A percentile compares a stretch with the other conserved stretches of the same genome.
Conservation (phyloP, 2,888 invertebrate genomes). For the Xylota segnis region DNA sequence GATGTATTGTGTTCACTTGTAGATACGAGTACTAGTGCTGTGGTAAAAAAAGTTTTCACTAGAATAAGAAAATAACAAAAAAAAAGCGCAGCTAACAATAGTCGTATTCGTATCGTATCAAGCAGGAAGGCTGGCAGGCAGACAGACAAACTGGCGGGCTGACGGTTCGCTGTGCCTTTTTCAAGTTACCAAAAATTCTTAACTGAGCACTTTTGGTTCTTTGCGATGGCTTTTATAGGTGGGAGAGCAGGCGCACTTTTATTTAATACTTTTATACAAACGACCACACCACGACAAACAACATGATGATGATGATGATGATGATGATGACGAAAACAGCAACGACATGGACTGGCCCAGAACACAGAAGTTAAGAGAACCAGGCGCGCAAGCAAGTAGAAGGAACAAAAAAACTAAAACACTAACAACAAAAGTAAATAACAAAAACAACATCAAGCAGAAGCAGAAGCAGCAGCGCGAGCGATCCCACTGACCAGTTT, state of each 20-base stretch:
- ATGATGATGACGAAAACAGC: slow-evolving; percentile 65
- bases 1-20: slow-evolving; percentile 27
- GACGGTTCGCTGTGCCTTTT: slow-evolving; percentile 70
- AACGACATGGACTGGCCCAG: slow-evolving; percentile 47
- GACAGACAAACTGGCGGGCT: slow-evolving; percentile 43
- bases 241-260: slow-evolving; percentile 72
- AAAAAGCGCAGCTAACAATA: slow-evolving; percentile 53
- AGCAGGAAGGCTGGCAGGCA: slow-evolving; percentile 38
- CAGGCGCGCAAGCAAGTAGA: neutral
- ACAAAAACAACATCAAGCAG: slow-evolving; percentile 22
- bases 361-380: slow-evolving; percentile 70
- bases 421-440: slow-evolving; percentile 24
- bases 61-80: too few relatives aligned
- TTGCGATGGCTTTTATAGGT: slow-evolving; percentile 79
- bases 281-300: slow-evolving; percentile 54
- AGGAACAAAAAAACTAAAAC: slow-evolving; percentile 28
- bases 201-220: slow-evolving; percentile 78
- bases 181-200: slow-evolving; percentile 78
- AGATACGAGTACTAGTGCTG: slow-evolving; percentile 31
- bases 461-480: slow-evolving; percentile 17
- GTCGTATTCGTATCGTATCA: slow-evolving; percentile 35
- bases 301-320: slow-evolving; percentile 27
- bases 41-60: slow-evolving; percentile 36
- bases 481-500: slow-evolving; percentile 72
- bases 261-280: slow-evolving; percentile 37